A percentile compares a stretch with the other conserved stretches of the same genome.
phyloP scores from a whole-genome alignment of 2,797 vertebrate species.

The Leptatherina wallacei region DNA sequence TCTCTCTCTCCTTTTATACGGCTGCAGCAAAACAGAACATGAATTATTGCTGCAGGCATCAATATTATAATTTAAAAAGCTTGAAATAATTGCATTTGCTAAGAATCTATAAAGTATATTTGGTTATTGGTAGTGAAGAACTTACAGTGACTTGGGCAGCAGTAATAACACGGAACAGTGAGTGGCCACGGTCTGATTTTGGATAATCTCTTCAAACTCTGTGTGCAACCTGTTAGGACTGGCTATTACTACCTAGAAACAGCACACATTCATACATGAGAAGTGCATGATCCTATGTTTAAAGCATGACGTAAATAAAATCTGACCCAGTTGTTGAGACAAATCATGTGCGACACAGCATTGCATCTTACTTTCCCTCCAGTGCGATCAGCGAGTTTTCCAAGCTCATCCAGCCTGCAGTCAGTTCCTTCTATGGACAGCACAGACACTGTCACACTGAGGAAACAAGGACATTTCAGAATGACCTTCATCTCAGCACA shows the following conservation, averaged over 20 bases:
- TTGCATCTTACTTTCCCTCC: slow-evolving; percentile 74
- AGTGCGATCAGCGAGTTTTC: slow-evolving; percentile 79
- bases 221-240: slow-evolving; percentile 69
- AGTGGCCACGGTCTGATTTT: slow-evolving; percentile 75
- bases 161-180: slow-evolving; percentile 75
- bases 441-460: slow-evolving; percentile 82
- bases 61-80: slow-evolving; percentile 1
- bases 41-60: slow-evolving; percentile 13
- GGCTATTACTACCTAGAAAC: slow-evolving; percentile 74
- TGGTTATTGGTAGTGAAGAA: neutral
- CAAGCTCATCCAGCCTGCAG: slow-evolving; percentile 82
- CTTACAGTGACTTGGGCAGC: slow-evolving; percentile 78
- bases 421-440: slow-evolving; percentile 82
- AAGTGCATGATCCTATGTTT: neutral
- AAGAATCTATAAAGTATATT: slow-evolving; percentile 5
- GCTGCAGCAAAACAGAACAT: slow-evolving; percentile 54
- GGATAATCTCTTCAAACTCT: slow-evolving; percentile 78
- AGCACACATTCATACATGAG: slow-evolving; percentile 12
- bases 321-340: neutral
- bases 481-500: slow-evolving; percentile 21
- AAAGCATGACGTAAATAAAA: neutral
- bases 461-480: slow-evolving; percentile 32
- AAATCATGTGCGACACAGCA: neutral
- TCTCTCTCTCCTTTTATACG: slow-evolving; percentile 75
- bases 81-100: slow-evolving; percentile 2